Evolutionary conservation across 2,888 invertebrate genomes (phyloP), one percentile per base, ranked within the genome.

Genomic region (Drosophila putrida): DNA sequence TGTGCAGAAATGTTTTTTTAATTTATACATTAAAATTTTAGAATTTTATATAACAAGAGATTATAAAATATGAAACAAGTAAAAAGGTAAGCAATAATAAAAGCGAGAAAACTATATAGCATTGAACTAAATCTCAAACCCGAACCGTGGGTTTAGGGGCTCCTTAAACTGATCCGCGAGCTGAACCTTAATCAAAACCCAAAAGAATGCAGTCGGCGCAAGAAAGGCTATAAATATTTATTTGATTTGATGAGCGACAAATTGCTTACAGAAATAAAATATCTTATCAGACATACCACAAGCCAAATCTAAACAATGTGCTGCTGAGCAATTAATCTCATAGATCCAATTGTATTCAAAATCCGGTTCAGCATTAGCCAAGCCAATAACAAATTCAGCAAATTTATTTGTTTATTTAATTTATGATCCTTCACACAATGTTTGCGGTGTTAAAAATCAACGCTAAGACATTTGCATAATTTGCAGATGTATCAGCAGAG

Each of bases 381-480:
- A 54, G 54, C 64, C 43, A 65, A 66, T 49, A 66, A 27, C 58
- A 50, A 62, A 46, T 55, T 71, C 61, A 13, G 49, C 13, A 46
- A 71, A 62, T 71, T 63, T 80, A 70, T 63, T 58, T 78, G 55
- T 57, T 55, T 71, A 66, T 57, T 75, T 86, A 70, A 83, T 76
- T 83, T 83, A 88, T 82, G 86, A 53, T 57, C 70, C 83, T 86
- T 77, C 67, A 73, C 69, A 71, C 76, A 75, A 51, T 68, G 58
- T 54, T 51, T 58, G 51, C 54, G 70, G 73, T 67, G 85, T 63
- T 66, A 80, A 80, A 78, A 89, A 88, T 73, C 83, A 75, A 71
- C 71, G 53, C 63, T 50, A 67, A 58, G 69, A 74, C 68, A 88
- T 86, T 86, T 86, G 74, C 89, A 88, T 86, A 88, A 78, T 75